phyloP scores from a whole-genome alignment of 1,140 invertebrate species.

The Notospermus geniculatus region DNA sequence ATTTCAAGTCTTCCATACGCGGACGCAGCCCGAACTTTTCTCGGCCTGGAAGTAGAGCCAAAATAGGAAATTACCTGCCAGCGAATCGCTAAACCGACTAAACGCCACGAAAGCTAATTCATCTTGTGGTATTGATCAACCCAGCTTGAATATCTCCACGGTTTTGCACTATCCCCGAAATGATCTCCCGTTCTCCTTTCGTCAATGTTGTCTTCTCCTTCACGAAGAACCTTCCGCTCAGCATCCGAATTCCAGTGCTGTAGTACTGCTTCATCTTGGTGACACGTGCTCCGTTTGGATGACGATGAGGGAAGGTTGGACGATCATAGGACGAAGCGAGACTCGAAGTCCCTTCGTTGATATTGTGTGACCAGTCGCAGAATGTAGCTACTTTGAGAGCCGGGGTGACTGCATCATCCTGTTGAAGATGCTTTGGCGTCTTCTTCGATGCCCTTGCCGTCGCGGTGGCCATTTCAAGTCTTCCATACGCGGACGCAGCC shows the following conservation, averaged over 20 bases:
- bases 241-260: conserved; percentile 11
- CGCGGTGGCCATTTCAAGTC: conserved; percentile 1
- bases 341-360: not conserved
- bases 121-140: too few relatives aligned
- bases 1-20: conserved; percentile 1
- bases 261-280: conserved; percentile 10
- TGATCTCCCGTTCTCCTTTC: conserved; percentile 47
- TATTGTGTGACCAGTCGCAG: not conserved
- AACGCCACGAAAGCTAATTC: too few relatives aligned
- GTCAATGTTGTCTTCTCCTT: conserved; percentile 40
- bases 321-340: not conserved
- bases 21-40: not conserved
- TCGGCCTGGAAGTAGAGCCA: too few relatives aligned
- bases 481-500: not conserved
- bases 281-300: conserved; percentile 3
- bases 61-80: too few relatives aligned
- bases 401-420: not conserved
- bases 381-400: not conserved
- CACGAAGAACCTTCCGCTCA: conserved; percentile 40
- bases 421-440: not conserved
- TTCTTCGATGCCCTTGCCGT: not conserved
- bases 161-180: conserved; percentile 45
- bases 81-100: too few relatives aligned
- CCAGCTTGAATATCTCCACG: conserved; percentile 26
- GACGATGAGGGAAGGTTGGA: not conserved